Percentiles rank a stretch among this genome's conserved stretches.
These are phyloP conservation scores for Syrrhaptes paradoxus DNA, from an alignment of 2,113 vertebrate species.

Conservation along the genomic window DNA sequence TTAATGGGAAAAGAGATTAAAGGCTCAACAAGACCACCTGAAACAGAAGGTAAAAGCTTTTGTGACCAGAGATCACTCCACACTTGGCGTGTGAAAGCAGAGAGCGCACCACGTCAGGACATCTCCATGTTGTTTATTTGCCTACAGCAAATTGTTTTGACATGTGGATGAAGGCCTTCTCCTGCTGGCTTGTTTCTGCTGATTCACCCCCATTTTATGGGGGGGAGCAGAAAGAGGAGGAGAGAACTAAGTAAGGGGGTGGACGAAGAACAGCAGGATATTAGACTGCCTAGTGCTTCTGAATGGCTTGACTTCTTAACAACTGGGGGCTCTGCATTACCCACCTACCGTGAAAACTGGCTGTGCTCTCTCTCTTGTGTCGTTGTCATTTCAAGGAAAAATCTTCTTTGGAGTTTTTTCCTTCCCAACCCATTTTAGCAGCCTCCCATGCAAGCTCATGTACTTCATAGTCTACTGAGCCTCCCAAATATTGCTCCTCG, in stretches of 20 bases:
- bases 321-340: constrained; percentile 53
- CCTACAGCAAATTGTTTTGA: background rate
- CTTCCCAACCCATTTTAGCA: constrained; percentile 20
- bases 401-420: constrained; percentile 48
- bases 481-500: constrained; percentile 6
- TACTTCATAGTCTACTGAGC: constrained; percentile 32
- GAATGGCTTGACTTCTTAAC: constrained; percentile 36
- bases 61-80: background rate
- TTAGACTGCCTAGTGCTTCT: constrained; percentile 54
- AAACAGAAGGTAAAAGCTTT: background rate
- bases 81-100: background rate
- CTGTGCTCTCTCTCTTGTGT: constrained; percentile 63
- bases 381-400: constrained; percentile 33
- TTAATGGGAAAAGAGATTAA: background rate
- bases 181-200: constrained; percentile 26
- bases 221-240: constrained; percentile 9
- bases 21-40: background rate
- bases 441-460: constrained; percentile 31
- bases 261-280: constrained; percentile 50
- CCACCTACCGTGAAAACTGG: constrained; percentile 60
- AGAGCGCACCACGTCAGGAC: background rate
- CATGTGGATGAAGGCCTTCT: background rate
- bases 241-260: background rate
- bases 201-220: background rate
- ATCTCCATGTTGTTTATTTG: background rate